Evolutionary conservation across 1,140 invertebrate species (phyloP).

Genomic region (Pissodes strobi): DNA sequence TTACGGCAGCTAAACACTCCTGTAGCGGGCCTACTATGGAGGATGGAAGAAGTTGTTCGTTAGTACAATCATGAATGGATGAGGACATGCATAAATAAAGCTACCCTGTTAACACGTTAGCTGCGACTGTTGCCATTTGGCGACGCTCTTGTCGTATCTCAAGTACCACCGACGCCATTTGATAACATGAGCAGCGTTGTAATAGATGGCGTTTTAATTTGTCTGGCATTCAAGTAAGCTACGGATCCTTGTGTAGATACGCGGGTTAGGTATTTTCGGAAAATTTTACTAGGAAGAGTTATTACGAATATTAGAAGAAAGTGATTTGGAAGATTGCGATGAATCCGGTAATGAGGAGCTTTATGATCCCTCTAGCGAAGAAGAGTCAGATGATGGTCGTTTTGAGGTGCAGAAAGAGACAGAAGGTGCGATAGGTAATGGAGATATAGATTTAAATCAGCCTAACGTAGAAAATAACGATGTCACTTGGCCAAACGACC

Average conservation of each 20-base stretch:
- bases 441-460: too few species aligned
- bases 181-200: background rate
- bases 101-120: background rate
- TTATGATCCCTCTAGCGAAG: too few species aligned
- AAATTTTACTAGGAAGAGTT: background rate
- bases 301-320: background rate
- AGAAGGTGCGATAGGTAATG: background rate
- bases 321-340: too few species aligned
- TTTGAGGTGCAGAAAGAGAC: background rate
- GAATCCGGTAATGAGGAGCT: too few species aligned
- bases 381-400: background rate
- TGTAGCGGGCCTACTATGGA: slow-evolving; percentile 18
- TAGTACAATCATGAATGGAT: too few species aligned
- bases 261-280: background rate
- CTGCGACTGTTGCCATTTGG: background rate
- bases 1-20: slow-evolving; percentile 36
- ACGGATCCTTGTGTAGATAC: background rate
- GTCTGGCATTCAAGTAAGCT: background rate
- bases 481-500: background rate
- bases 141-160: background rate
- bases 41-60: too few species aligned
- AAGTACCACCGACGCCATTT: background rate
- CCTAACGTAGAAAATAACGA: background rate
- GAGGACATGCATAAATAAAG: background rate
- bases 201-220: background rate